phyloP scores from a whole-genome alignment of 2,797 vertebrate species.

The Pristis pectinata region DNA sequence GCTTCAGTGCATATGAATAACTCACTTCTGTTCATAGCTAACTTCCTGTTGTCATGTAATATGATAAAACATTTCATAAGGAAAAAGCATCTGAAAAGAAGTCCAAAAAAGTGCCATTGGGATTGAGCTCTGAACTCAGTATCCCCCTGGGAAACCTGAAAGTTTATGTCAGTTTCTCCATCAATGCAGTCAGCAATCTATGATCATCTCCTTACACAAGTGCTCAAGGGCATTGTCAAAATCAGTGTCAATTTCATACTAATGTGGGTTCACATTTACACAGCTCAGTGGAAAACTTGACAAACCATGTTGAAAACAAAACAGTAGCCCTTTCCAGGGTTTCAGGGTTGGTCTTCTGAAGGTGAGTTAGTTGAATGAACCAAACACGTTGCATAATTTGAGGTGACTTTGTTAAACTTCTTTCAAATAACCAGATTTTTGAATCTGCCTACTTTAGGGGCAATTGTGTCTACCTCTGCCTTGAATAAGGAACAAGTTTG shows the following conservation, averaged over 20 bases:
- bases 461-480: background rate
- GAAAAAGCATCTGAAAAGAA: background rate
- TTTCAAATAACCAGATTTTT: background rate
- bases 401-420: background rate
- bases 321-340: background rate
- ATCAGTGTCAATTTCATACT: background rate
- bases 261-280: background rate
- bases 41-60: background rate
- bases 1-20: background rate
- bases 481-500: background rate
- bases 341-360: background rate
- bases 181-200: background rate
- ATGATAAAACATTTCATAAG: background rate
- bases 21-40: background rate
- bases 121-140: background rate
- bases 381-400: background rate
- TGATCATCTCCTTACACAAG: slow-evolving; percentile 20
- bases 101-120: background rate
- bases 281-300: background rate
- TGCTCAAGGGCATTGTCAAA: background rate
- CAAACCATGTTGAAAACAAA: background rate
- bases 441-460: background rate
- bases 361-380: background rate
- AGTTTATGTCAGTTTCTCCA: background rate
- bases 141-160: background rate